Evolutionary conservation across 2,888 invertebrate species (phyloP).

Genomic region (Isotomurus palustris): DNA sequence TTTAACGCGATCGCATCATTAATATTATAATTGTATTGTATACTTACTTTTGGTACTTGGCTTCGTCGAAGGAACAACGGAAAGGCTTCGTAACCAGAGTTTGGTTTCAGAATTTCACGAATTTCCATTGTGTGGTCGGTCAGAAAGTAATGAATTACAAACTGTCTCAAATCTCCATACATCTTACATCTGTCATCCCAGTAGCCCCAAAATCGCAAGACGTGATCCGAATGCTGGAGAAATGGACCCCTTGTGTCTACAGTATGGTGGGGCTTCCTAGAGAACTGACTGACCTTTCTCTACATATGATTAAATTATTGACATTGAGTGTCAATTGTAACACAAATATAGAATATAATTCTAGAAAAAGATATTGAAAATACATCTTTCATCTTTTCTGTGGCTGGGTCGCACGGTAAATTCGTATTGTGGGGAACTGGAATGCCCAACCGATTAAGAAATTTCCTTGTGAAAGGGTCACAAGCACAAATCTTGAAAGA

Average conservation of each 20-base stretch:
- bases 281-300: constrained; percentile 29
- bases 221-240: constrained; percentile 69
- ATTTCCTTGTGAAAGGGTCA: constrained; percentile 64
- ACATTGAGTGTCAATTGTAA: not conserved
- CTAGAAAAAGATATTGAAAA: too few species aligned
- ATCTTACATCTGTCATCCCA: constrained; percentile 81
- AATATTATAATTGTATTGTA: too few species aligned
- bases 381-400: constrained; percentile 48
- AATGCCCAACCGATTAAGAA: constrained; percentile 82
- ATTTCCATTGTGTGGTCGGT: constrained; percentile 87
- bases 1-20: too few species aligned
- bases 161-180: constrained; percentile 69
- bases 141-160: constrained; percentile 78
- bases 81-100: constrained; percentile 66
- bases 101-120: constrained; percentile 64
- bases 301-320: constrained; percentile 2
- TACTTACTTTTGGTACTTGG: constrained; percentile 68
- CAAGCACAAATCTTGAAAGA: constrained; percentile 76
- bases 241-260: constrained; percentile 71
- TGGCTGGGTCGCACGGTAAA: constrained; percentile 54
- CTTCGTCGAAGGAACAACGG: constrained; percentile 69
- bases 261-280: constrained; percentile 55
- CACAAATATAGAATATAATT: not conserved
- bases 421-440: constrained; percentile 67
- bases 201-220: constrained; percentile 73